Percentiles rank a stretch among this genome's conserved stretches.
phyloP scores from a whole-genome alignment of 1,140 invertebrate genomes.

The Whitmania pigra region DNA sequence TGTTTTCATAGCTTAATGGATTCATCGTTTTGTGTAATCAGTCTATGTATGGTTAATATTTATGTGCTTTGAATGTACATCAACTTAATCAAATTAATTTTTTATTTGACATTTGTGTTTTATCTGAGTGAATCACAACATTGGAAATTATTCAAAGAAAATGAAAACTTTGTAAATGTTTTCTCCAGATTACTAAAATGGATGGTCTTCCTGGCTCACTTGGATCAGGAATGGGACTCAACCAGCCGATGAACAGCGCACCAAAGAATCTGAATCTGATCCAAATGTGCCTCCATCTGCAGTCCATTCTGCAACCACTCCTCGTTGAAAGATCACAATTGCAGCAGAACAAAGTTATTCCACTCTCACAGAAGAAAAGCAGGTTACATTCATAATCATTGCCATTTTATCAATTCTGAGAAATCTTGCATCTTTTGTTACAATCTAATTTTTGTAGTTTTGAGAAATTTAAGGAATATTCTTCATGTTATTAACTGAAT shows the following conservation, averaged over 20 bases:
- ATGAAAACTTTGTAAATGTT: too few species aligned
- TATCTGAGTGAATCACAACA: too few species aligned
- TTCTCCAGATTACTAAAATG: too few species aligned
- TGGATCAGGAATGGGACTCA: not conserved
- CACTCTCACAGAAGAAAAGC: not conserved
- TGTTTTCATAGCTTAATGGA: too few species aligned
- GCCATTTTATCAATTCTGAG: not conserved
- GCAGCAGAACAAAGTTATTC: constrained; percentile 9
- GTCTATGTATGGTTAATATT: too few species aligned
- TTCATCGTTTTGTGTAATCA: too few species aligned
- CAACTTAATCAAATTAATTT: too few species aligned
- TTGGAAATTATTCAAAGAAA: too few species aligned
- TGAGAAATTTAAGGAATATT: not conserved
- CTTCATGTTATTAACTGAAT: not conserved
- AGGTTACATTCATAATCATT: not conserved
- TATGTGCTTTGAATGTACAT: too few species aligned
- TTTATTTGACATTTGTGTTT: too few species aligned
- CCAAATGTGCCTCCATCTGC: not conserved
- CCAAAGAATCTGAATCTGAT: not conserved
- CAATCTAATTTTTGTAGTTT: too few species aligned
- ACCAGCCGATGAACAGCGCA: not conserved
- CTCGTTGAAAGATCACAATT: constrained; percentile 9
- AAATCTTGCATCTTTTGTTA: too few species aligned
- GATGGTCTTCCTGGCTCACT: not conserved
- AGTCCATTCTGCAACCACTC: constrained; percentile 3